Evolutionary conservation across 2,888 invertebrate genomes (phyloP), one percentile per base, ranked within the genome.

Genomic region (Drosophila pseudotalamancana): DNA sequence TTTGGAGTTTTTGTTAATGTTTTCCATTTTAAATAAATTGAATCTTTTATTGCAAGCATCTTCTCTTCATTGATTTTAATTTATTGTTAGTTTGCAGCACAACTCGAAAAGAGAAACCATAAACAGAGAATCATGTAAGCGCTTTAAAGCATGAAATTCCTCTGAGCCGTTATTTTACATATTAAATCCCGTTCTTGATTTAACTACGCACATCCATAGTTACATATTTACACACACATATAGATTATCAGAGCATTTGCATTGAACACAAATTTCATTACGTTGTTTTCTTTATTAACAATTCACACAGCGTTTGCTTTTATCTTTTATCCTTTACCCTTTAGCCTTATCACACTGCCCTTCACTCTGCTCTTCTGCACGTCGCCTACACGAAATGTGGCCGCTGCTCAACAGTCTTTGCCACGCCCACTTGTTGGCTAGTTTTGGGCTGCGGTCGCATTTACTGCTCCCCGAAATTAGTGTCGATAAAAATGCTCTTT

Each of bases 401-500:
- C 4, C 11, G n/a, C 14, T 9, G 0, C 5, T 34, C 18, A 6
- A 3, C 9, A 2, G 14, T 9, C 16, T 8, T 1, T 43, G 8
- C 19, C 12, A 23, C 23, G 29, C 18, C n/a, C 16, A 66, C 49
- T 43, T 48, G 31, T 46, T 35, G 35, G 23, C 25, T 23, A 23
- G 35, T 37, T 40, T 37, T 42, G 19, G 3, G 32, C 35, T 12
- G 31, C 32, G 18, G 32, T 31, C 16, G 21, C 48, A 66, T 59
- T 55, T 68, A 53, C 54, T 19, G 43, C 46, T 8, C 21, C 14
- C 6, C 6, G 19, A 63, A 65, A 43, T 63, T 55, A 50, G 54
- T 54, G 51, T 27, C 55, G 42, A 65, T 75, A 75, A 72, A 72
- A 65, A 27, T 48, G 9, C 40, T 42, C 57, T 53, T 43, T 53